phyloP scores from a whole-genome alignment of 1,140 invertebrate species.

The Ridgeia piscesae region DNA sequence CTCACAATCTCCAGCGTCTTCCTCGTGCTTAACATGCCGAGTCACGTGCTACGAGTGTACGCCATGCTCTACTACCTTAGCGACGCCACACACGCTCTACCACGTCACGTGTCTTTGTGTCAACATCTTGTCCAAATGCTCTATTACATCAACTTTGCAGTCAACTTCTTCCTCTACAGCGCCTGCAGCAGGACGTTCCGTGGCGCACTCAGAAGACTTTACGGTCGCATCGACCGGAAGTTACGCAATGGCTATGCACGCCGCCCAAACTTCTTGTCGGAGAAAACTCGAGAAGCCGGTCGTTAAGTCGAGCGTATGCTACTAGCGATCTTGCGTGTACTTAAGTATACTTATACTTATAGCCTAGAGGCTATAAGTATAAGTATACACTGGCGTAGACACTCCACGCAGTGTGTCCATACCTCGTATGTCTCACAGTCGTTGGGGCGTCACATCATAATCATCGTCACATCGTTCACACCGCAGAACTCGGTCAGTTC shows the following conservation, averaged over 20 bases:
- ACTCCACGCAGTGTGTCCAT: neutral
- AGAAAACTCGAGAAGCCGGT: neutral
- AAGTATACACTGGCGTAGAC: neutral
- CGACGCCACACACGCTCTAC: slow-evolving; percentile 56
- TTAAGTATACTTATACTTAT: neutral
- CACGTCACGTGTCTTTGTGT: neutral
- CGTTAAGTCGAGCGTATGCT: neutral
- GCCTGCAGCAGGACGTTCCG: slow-evolving; percentile 80
- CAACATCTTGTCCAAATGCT: slow-evolving; percentile 65
- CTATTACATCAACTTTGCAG: slow-evolving; percentile 80
- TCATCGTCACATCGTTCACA: neutral
- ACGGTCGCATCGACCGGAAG: neutral
- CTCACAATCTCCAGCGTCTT: slow-evolving; percentile 28
- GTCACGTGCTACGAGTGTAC: slow-evolving; percentile 20
- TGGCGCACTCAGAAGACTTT: slow-evolving; percentile 48
- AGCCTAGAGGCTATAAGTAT: no score
- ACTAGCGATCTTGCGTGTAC: neutral
- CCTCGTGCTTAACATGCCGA: slow-evolving; percentile 28
- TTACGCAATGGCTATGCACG: neutral
- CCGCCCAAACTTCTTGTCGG: neutral
- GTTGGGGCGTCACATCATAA: neutral
- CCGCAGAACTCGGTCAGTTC: neutral
- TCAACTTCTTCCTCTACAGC: slow-evolving; percentile 84
- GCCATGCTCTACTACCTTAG: slow-evolving; percentile 22
- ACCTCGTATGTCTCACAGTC: neutral